These are phyloP conservation scores for Cyanoliseus patagonus DNA, from an alignment of 2,113 vertebrate genomes.

Conservation along the genomic window DNA sequence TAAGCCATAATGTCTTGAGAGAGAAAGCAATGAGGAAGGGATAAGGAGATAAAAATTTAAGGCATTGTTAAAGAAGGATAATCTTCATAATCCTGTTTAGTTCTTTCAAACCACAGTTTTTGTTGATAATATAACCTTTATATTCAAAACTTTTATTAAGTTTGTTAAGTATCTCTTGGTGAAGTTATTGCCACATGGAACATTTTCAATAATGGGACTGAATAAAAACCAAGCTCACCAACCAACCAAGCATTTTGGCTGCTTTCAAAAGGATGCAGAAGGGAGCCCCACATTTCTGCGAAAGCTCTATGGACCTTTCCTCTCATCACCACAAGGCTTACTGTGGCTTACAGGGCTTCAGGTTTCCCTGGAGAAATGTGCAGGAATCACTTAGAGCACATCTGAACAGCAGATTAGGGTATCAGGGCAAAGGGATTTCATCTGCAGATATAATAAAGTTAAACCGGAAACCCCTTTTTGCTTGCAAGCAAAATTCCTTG, in stretches of 20 bases:
- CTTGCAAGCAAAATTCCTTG: neutral
- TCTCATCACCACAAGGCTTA: neutral
- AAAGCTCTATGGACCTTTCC: neutral
- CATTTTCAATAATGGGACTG: conserved; percentile 30
- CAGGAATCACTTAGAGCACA: neutral
- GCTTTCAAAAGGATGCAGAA: neutral
- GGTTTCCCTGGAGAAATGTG: neutral
- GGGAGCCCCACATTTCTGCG: neutral
- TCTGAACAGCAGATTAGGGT: neutral
- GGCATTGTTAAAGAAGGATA: conserved; percentile 78
- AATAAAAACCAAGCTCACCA: conserved; percentile 20
- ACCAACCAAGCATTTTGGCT: neutral
- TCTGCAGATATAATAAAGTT: neutral
- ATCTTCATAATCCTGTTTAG: conserved; percentile 79
- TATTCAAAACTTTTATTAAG: conserved; percentile 67
- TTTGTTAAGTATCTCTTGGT: conserved; percentile 53
- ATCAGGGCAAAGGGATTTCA: neutral
- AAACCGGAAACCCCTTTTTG: neutral
- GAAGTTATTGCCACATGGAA: conserved; percentile 29
- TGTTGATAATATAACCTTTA: conserved; percentile 72
- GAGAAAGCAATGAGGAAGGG: conserved; percentile 78
- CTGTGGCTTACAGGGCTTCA: neutral
- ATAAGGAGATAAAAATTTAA: conserved; percentile 81
- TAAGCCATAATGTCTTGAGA: conserved; percentile 85
- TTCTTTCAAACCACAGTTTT: conserved; percentile 72